phyloP scores from a whole-genome alignment of 2,888 invertebrate genomes.

The Camponotus fellah region DNA sequence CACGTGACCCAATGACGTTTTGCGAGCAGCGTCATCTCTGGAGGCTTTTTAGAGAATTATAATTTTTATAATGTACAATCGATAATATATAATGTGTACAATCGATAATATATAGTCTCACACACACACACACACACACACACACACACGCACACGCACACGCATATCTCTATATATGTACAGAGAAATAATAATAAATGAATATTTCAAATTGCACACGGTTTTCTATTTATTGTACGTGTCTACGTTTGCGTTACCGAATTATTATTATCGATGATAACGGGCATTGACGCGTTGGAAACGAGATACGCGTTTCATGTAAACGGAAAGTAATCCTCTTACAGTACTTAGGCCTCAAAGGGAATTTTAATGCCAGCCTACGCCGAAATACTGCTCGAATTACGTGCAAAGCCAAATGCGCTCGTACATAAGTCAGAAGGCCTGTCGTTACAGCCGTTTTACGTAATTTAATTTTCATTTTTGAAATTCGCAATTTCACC shows the following conservation, averaged over 20 bases:
- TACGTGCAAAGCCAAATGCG: conserved; percentile 32
- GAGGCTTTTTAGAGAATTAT: neutral
- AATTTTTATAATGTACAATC: neutral
- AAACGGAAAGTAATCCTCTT: conserved; percentile 53
- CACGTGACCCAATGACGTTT: neutral
- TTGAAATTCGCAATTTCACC: conserved; percentile 7
- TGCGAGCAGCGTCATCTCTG: neutral
- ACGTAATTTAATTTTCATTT: conserved; percentile 19
- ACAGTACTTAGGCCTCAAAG: conserved; percentile 38
- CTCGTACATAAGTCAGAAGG: conserved; percentile 34
- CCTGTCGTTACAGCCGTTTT: conserved; percentile 19
- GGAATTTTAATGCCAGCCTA: conserved; percentile 45
- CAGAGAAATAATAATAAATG: conserved; percentile 32
- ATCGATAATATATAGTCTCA: no score
- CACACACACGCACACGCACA: neutral
- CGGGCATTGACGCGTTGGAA: conserved; percentile 36
- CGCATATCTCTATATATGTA: neutral
- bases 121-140: neutral
- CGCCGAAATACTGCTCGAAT: conserved; percentile 31
- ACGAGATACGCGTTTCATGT: conserved; percentile 43
- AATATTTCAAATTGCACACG: neutral
- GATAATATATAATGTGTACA: no score
- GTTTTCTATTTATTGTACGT: neutral
- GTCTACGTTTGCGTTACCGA: neutral
- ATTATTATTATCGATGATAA: neutral